Evolutionary conservation across 2,113 vertebrate species (phyloP), one percentile per base, ranked within the genome.

Genomic region (Delphinus delphis): DNA sequence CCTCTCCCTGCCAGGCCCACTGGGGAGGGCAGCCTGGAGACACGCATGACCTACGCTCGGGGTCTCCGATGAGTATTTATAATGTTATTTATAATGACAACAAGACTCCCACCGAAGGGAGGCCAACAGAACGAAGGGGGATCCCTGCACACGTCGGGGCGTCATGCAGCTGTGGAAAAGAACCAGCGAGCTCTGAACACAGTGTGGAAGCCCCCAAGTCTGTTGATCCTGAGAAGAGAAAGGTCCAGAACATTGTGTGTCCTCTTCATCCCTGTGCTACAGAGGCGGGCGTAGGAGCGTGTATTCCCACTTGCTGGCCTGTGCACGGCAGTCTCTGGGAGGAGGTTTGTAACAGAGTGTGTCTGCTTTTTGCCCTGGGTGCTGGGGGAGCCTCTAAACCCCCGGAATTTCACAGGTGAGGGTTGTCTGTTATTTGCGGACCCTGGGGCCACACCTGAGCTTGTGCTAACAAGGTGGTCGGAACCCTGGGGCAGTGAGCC

Each of bases 141-240:
- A 6, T 8, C 23, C 7, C 10, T 26, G 25, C 1, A 1, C 23
- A 23, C 1, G 2, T 0, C 0, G 0, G 8, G 5, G 18, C 12
- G 0, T 33, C 5, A 6, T 0, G 6, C 68, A 17, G 44, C 14
- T 3, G 23, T 4, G 74, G 26, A 5, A 20, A 47, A 18, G 28
- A 14, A 4, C 4, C 44, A 15, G 8, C 7, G 5, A 3, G 53
- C 36, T 25, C 23, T 4, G 44, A 5, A 26, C 4, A 41, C 55
- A 25, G 1, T 7, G 60, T 25, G 41, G 9, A 26, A 38, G 63
- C 1, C 11, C 53, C 1, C 9, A 33, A 36, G 8, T 2, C 5
- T 2, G 21, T 5, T 0, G 67, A 14, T 5, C 1, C 18, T 1
- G 5, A 1, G 3, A 17, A 17, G 21, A 58, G 47, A 11, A 8